Evolutionary conservation across 2,113 vertebrate genomes (phyloP).

Genomic region (Toxostoma redivivum): DNA sequence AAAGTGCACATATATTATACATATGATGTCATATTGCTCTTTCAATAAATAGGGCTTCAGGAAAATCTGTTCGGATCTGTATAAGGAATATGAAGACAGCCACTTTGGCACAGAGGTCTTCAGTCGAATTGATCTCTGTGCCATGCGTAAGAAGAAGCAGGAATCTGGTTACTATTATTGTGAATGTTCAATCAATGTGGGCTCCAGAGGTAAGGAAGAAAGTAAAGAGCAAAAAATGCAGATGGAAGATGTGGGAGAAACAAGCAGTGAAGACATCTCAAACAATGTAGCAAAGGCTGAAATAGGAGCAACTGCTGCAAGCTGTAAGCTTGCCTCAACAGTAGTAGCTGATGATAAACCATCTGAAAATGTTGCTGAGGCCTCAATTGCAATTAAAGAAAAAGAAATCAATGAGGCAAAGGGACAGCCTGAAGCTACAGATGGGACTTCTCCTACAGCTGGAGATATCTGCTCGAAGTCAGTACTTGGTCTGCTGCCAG

Average conservation of each 20-base stretch:
- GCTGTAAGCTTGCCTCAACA: not conserved
- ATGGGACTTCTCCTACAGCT: not conserved
- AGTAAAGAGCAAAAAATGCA: not conserved
- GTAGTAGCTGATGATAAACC: not conserved
- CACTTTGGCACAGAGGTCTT: slow-evolving; percentile 54
- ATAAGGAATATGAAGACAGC: slow-evolving; percentile 57
- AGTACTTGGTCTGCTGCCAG: slow-evolving; percentile 50
- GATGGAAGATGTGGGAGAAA: not conserved
- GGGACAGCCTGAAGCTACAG: slow-evolving; percentile 24
- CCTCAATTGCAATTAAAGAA: not conserved
- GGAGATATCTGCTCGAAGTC: slow-evolving; percentile 13
- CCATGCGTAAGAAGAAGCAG: slow-evolving; percentile 62
- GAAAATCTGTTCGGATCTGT: slow-evolving; percentile 34
- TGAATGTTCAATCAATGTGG: slow-evolving; percentile 31
- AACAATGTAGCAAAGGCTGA: not conserved
- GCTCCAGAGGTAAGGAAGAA: not conserved
- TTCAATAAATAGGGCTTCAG: slow-evolving; percentile 27
- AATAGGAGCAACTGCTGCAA: not conserved
- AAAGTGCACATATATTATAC: not conserved
- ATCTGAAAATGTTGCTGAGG: slow-evolving; percentile 4
- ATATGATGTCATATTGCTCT: not conserved
- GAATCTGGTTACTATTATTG: slow-evolving; percentile 53
- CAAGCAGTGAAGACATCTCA: not conserved
- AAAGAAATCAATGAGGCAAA: not conserved
- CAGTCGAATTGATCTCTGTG: slow-evolving; percentile 53